Base-by-base conservation (phyloP, 2,113 vertebrate genomes). In the Strigops habroptila region DNA sequence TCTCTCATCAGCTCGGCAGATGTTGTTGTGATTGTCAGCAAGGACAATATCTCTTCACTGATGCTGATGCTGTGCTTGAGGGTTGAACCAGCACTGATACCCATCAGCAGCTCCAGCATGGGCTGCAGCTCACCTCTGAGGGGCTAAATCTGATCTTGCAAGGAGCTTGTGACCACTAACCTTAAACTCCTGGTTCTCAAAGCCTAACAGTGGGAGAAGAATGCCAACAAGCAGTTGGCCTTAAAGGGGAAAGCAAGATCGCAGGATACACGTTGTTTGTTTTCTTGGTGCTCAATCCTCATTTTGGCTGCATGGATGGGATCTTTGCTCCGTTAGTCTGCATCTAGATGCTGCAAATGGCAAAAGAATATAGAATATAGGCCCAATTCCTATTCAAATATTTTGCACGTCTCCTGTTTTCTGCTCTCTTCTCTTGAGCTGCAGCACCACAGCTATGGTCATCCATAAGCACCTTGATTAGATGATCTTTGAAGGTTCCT, bases 11-110 rank as follows among this genome's bases (percentile, higher is more conserved):
- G 16, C 68, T 35, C 81, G 92, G 81, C 80, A 88, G 70, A 17
- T 75, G 75, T 53, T 24, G 19, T 77, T 67, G 18, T 1, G 16
- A 14, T 4, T 73, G 28, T 73, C 71, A 52, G 27, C 30, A 69
- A 71, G 59, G 74, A 65, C 49, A 74, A 7, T 3, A 3, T 18
- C 37, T 73, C 78, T 73, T 35, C 7, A 3, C 25, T 82, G 57
- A 35, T 35, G 57, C 33, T 35, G 57, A 10, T 18, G 17, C 5
- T 37, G 37, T 1, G 12, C 0, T 2, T 2, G 16, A 24, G 9
- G 3, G 3, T 22, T 75, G 65, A 83, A 78, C 10, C 51, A 85
- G 30, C 46, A 67, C 55, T 43, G 57, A 71, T 15, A 27, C 11
- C 28, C 17, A 13, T 12, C 82, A 71, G 74, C 74, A 67, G 15